These are phyloP conservation scores for Oscheius sp. DNA, from an alignment of 2,888 invertebrate species.

Conservation along the genomic window DNA sequence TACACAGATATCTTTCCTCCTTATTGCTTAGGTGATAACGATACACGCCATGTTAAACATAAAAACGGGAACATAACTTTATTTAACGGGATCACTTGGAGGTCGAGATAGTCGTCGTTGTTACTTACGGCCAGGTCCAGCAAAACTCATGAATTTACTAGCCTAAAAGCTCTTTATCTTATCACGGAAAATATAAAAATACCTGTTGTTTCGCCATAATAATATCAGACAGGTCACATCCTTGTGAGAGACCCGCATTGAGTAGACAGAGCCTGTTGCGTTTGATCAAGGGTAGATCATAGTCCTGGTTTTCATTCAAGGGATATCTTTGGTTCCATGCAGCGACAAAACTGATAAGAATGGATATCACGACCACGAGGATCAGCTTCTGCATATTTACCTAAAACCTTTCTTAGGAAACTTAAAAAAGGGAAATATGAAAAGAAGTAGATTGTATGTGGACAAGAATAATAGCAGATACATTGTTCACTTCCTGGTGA, in stretches of 20 bases:
- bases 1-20: constrained; percentile 10
- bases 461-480: too few species aligned
- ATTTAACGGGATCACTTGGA: background rate
- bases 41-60: background rate
- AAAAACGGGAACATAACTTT: too few species aligned
- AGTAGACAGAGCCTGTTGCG: constrained; percentile 58
- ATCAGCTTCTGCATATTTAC: constrained; percentile 20
- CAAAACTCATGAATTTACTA: constrained; percentile 63
- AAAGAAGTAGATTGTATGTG: too few species aligned
- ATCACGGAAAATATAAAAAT: background rate
- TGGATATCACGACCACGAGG: constrained; percentile 4
- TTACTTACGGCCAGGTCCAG: constrained; percentile 56
- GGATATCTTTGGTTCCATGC: constrained; percentile 8
- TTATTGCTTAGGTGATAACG: constrained; percentile 13
- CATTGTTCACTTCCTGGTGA: too few species aligned
- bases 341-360: background rate
- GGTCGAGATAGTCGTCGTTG: background rate
- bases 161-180: constrained; percentile 32
- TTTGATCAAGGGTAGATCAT: constrained; percentile 34
- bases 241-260: constrained; percentile 65
- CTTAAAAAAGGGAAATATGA: background rate
- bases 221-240: constrained; percentile 63
- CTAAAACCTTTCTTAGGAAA: background rate
- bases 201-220: constrained; percentile 58
- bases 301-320: background rate